These are phyloP conservation scores for Bubo scandiacus DNA, from an alignment of 2,113 vertebrate species.

Conservation along the genomic window DNA sequence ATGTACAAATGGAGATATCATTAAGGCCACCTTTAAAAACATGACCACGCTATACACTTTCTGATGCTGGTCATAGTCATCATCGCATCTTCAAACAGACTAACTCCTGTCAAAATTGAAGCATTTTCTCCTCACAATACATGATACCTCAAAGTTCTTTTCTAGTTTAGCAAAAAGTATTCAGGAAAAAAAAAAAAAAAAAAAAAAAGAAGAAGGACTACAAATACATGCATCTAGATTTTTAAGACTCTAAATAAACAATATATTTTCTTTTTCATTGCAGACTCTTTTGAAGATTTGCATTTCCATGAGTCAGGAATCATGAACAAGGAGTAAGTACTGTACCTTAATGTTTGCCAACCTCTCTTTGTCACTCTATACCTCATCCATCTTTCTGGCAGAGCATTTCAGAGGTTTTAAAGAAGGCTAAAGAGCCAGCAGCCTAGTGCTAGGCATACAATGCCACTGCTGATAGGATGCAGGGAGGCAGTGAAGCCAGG, in stretches of 20 bases:
- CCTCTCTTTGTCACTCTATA: not conserved
- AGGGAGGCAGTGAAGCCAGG: not conserved
- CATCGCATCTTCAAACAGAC: not conserved
- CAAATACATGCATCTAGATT: not conserved
- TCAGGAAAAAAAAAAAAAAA: not conserved
- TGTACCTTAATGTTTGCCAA: not conserved
- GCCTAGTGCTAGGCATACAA: not conserved
- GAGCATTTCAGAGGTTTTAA: not conserved
- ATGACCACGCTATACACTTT: not conserved
- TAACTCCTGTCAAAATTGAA: not conserved
- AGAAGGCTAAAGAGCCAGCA: not conserved
- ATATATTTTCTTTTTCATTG: not conserved
- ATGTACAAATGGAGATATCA: not conserved
- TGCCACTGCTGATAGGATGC: not conserved
- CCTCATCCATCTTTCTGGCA: not conserved
- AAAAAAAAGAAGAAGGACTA: not conserved
- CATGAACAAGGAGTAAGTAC: constrained; percentile 43
- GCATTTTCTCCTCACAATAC: not conserved
- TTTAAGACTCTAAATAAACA: not conserved
- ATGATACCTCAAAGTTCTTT: not conserved
- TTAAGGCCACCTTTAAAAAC: not conserved
- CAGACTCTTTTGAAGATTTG: not conserved
- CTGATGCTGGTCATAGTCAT: not conserved
- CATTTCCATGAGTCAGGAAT: not conserved
- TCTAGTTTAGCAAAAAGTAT: not conserved